Base-by-base conservation (phyloP, 2,888 invertebrate genomes). In the Andrena flavipes region DNA sequence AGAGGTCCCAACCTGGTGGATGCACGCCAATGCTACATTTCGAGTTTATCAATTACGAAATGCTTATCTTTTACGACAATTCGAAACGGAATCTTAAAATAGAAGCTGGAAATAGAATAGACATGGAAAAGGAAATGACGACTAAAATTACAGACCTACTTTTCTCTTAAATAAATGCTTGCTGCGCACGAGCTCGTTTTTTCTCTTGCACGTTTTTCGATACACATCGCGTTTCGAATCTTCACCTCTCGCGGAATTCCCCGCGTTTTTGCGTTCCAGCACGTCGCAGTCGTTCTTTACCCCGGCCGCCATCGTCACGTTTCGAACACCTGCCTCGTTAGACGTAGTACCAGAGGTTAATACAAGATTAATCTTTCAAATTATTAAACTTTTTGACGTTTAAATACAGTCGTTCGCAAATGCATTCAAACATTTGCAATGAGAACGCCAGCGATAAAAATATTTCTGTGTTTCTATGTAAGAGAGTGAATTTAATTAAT, bases 281-380 rank as follows among this genome's bases (percentile, higher is more conserved):
- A 26, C 72, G 69, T 63, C n/a, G 48, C 64, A 49, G 62, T 67
- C 60, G 13, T 75, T 49, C 67, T 42, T 78, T n/a, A 6, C 1
- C 26, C 3, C 33, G 16, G 42, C 29, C 4, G 10, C 48, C 23
- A 35, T 48, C 23, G 26, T n/a, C 48, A 10, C 56, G 35, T 60
- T 49, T 59, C 5, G 29, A 33, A 33, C 54, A 51, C 16, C 20
- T 76, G 30, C 1, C 3, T 23, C 10, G 8, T 54, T 42, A 48
- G 23, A 1, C 2, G 29, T 0, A 35, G 29, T 26, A 20, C 1
- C n/a, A 10, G 3, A 10, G 48, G 30, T 3, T 42, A 42, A 42
- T 42, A 16, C 16, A 42, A 42, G 59, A 59, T 73, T 64, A 60
- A 71, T 71, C 33, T 8, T 30, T 16, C 33, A 5, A 8, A 20